These are phyloP conservation scores for Epistrophella euchroma DNA, from an alignment of 2,888 invertebrate genomes.

Conservation along the genomic window DNA sequence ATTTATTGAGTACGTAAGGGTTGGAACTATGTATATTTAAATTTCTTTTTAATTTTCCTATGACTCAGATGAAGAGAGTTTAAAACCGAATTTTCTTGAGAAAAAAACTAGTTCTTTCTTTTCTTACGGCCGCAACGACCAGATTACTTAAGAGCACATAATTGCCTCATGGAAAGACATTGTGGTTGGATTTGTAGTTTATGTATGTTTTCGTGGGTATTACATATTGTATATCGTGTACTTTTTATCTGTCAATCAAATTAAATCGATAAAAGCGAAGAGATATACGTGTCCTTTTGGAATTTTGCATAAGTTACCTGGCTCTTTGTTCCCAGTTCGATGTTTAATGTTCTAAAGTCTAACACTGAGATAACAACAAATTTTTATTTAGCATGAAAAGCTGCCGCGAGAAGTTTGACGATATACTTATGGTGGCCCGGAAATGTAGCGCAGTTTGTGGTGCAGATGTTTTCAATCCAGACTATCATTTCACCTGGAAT, in stretches of 20 bases:
- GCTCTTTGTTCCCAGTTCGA: neutral
- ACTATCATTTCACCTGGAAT: slow-evolving; percentile 73
- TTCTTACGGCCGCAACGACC: too few relatives aligned
- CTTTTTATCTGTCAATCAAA: slow-evolving; percentile 1
- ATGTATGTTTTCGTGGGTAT: too few relatives aligned
- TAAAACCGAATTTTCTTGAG: too few relatives aligned
- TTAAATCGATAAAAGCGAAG: slow-evolving; percentile 3
- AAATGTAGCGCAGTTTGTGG: slow-evolving; percentile 74
- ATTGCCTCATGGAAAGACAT: too few relatives aligned
- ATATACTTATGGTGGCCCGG: neutral
- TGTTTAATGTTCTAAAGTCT: neutral
- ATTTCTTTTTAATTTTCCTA: too few relatives aligned
- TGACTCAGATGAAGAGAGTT: too few relatives aligned
- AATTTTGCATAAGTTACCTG: neutral
- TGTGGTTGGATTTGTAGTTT: too few relatives aligned
- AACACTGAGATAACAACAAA: neutral
- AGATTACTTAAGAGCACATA: too few relatives aligned
- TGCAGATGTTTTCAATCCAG: slow-evolving; percentile 72
- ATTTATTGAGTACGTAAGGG: too few relatives aligned
- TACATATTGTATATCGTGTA: too few relatives aligned
- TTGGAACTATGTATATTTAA: too few relatives aligned
- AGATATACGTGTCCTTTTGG: slow-evolving; percentile 10
- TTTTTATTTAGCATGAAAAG: neutral
- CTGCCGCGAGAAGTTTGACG: slow-evolving; percentile 4
- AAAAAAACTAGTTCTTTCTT: too few relatives aligned